phyloP scores from a whole-genome alignment of 53 echinoderm and acorn worm species.

The Paracentrotus lividus region DNA sequence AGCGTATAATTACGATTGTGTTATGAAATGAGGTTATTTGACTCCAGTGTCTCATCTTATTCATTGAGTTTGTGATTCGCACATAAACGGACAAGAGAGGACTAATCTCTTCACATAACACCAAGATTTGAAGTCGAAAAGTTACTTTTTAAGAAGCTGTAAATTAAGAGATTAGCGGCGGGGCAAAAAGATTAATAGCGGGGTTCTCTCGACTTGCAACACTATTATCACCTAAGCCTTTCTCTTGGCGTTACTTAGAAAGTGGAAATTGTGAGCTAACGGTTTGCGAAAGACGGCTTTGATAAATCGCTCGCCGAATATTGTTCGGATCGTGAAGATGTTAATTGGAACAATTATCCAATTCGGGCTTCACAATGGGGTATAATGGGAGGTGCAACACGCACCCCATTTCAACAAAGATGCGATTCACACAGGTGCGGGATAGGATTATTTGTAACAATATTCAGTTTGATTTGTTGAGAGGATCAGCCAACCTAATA shows the following conservation, averaged over 20 bases:
- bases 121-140: constrained; percentile 33
- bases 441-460: background rate
- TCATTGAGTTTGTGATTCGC: constrained; percentile 21
- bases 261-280: constrained; percentile 16
- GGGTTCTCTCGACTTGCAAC: background rate
- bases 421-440: constrained; percentile 21
- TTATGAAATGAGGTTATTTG: constrained; percentile 35
- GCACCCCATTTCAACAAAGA: background rate
- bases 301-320: background rate
- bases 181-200: background rate
- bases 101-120: constrained; percentile 38
- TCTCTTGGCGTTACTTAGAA: background rate
- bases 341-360: constrained; percentile 52
- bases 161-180: constrained; percentile 47
- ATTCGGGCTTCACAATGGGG: background rate
- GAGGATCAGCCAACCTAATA: background rate
- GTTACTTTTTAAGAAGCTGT: constrained; percentile 37
- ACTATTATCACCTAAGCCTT: constrained; percentile 2
- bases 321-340: constrained; percentile 25
- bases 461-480: background rate
- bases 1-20: constrained; percentile 48
- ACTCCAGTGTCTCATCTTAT: background rate
- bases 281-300: constrained; percentile 20
- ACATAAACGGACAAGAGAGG: background rate
- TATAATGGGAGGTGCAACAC: constrained; percentile 21